Evolutionary conservation across 2,888 invertebrate species (phyloP).

Genomic region (Oxyteleia sp.): DNA sequence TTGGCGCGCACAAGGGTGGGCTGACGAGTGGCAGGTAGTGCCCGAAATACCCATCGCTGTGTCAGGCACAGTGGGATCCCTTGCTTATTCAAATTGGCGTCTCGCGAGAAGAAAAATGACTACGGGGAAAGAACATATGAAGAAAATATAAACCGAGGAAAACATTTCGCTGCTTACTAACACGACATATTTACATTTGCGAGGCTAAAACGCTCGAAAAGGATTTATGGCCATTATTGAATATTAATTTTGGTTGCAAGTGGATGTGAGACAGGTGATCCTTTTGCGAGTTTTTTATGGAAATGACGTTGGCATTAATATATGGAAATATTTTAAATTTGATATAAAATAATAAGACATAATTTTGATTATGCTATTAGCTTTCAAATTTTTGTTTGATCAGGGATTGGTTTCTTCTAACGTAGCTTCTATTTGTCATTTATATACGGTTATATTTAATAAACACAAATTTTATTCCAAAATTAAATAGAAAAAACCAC

Average conservation of each 20-base stretch:
- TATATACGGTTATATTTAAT: too few species aligned
- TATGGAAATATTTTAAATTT: too few species aligned
- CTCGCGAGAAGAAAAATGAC: slow-evolving; percentile 57
- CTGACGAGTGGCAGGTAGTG: slow-evolving; percentile 87
- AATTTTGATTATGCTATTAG: not conserved
- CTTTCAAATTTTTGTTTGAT: too few species aligned
- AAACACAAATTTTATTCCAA: too few species aligned
- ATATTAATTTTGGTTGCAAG: slow-evolving; percentile 2
- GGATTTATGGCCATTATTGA: slow-evolving; percentile 5
- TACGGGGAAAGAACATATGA: slow-evolving; percentile 12
- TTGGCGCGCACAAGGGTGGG: slow-evolving; percentile 83
- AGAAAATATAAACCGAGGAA: slow-evolving; percentile 39
- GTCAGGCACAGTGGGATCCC: slow-evolving; percentile 85
- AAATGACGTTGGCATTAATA: not conserved
- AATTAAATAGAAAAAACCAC: too few species aligned
- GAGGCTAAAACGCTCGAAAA: slow-evolving; percentile 3
- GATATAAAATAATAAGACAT: not conserved
- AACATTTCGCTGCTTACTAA: slow-evolving; percentile 27
- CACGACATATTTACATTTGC: slow-evolving; percentile 17
- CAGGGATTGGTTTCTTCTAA: not conserved
- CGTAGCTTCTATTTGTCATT: too few species aligned
- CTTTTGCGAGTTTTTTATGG: not conserved
- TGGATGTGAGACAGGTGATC: not conserved
- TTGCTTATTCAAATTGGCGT: slow-evolving; percentile 79
- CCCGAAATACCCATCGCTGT: slow-evolving; percentile 87